Base-by-base conservation (phyloP, 2,797 vertebrate genomes). In the Sebastes iracundus region DNA sequence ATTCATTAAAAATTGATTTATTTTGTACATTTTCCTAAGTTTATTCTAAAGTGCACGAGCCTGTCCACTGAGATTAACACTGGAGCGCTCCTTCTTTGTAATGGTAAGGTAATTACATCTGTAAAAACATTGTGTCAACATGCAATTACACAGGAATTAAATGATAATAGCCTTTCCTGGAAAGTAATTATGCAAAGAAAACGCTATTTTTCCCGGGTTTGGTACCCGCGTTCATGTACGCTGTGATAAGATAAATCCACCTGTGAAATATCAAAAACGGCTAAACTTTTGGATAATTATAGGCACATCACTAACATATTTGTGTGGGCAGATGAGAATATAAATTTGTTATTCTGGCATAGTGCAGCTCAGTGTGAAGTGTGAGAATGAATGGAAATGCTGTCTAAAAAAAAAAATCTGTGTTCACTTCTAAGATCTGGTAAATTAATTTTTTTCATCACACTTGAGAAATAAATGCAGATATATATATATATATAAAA, bases 251-350 rank as follows among this genome's bases (percentile, higher is more conserved):
- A 87, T 80, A 74, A 88, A 90, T 79, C 67, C 77, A 91, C 87
- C 90, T 87, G 80, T 92, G 67, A 87, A 91, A 87, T 81, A 92
- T 92, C 83, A 93, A 92, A 90, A 91, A 88, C 49, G 8, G 80
- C 63, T 79, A 66, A 90, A 92, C 79, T 93, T 93, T 88, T 88
- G 83, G 84, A 75, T 91, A 91, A 93, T 92, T 89, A 88, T 65
- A 83, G 60, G 67, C 74, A 87, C 90, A 85, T 89, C 77, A 76
- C 77, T 74, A 89, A 90, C 81, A 90, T 88, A 87, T 92, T 90
- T 93, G 92, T 89, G 92, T 93, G 92, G 93, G 91, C 86, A 92
- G 91, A 91, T 87, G 66, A 93, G 82, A 90, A 90, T 85, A 89
- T 84, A 88, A 89, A 89, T 87, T 63, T 87, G 87, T 88, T 87